Evolutionary conservation across 2,113 vertebrate genomes (phyloP).

Genomic region (Astatoreochromis straeleni): DNA sequence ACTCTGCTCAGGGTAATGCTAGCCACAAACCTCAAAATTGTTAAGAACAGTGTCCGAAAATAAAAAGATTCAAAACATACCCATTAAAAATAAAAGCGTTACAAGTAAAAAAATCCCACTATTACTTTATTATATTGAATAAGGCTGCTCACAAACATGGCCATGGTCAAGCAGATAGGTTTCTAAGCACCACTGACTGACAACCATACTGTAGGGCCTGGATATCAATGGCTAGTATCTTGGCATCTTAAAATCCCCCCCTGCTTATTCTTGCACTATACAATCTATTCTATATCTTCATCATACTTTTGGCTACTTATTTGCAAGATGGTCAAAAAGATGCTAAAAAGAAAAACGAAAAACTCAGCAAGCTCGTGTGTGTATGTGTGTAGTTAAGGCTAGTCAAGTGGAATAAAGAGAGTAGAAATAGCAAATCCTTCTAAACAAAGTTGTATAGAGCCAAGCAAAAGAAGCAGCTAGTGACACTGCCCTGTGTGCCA

Average conservation of each 20-base stretch:
- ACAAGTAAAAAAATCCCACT: background rate
- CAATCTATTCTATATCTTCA: background rate
- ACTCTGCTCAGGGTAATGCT: background rate
- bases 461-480: conserved; percentile 19
- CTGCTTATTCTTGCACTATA: background rate
- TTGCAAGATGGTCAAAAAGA: background rate
- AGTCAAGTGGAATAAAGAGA: background rate
- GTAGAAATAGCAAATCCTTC: background rate
- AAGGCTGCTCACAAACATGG: background rate
- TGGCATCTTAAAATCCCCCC: background rate
- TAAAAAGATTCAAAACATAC: background rate
- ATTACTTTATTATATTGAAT: background rate
- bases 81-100: background rate
- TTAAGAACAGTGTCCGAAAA: background rate
- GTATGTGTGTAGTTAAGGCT: background rate
- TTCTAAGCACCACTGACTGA: background rate
- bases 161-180: background rate
- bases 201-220: background rate
- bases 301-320: background rate
- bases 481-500: conserved; percentile 43
- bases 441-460: conserved; percentile 20
- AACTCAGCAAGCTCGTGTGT: background rate
- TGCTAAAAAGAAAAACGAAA: background rate
- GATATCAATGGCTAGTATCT: background rate
- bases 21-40: background rate